Conservation (phyloP, 2,113 vertebrate species). For the Telmatochromis bifrenatus region DNA sequence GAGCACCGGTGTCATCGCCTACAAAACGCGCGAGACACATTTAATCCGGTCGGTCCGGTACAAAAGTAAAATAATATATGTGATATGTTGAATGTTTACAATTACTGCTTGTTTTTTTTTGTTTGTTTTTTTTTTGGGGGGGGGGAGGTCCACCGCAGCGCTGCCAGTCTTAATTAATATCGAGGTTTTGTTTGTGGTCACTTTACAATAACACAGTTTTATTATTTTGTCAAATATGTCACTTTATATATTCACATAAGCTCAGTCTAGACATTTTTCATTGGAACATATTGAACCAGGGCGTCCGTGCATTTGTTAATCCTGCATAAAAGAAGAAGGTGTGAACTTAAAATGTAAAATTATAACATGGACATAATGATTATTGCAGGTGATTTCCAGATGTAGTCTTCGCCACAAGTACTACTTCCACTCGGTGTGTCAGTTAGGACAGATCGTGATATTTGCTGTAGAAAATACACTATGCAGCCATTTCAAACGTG, state of each 20-base stretch:
- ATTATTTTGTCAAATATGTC: neutral
- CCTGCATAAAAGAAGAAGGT: neutral
- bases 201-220: neutral
- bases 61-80: fast-evolving
- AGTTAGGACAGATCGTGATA: neutral
- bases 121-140: fast-evolving
- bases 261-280: neutral
- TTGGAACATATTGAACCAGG: fast-evolving
- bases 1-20: neutral
- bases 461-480: neutral
- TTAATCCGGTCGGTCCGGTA: neutral
- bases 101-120: neutral
- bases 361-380: neutral
- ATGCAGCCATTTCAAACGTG: neutral
- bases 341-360: neutral
- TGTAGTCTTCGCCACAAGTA: neutral
- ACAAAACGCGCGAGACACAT: neutral
- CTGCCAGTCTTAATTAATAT: neutral
- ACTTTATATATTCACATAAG: neutral
- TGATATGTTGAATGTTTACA: neutral
- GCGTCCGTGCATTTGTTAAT: neutral
- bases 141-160: neutral
- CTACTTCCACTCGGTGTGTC: neutral
- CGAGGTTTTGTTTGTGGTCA: neutral
- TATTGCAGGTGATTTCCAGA: neutral